Evolutionary conservation across 2,797 vertebrate species (phyloP).

Genomic region (Sebastiscus albofasciatus): DNA sequence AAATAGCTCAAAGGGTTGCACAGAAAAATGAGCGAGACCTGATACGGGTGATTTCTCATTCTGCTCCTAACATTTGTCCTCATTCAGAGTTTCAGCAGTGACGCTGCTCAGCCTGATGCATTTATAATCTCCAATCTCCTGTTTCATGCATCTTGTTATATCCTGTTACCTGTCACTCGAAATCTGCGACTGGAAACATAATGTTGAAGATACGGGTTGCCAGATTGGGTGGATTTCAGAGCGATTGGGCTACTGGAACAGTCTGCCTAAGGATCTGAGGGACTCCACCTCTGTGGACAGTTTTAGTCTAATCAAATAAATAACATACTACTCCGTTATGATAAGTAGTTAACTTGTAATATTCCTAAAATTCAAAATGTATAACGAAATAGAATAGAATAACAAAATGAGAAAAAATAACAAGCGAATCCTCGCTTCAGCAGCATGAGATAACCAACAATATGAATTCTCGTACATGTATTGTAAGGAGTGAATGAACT

Average conservation of each 20-base stretch:
- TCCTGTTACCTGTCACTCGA: constrained; percentile 10
- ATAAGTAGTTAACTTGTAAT: no score
- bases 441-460: background rate
- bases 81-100: constrained; percentile 24
- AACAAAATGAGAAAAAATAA: no score
- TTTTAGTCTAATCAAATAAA: no score
- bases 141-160: constrained; percentile 32
- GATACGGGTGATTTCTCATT: constrained; percentile 49
- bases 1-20: constrained; percentile 25
- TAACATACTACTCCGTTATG: no score
- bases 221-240: background rate
- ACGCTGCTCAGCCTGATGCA: constrained; percentile 28
- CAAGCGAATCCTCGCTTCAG: background rate
- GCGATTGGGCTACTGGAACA: background rate
- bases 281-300: no score
- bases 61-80: constrained; percentile 31
- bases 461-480: background rate
- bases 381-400: no score
- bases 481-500: background rate
- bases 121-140: constrained; percentile 31
- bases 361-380: no score
- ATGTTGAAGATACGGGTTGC: background rate
- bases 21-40: constrained; percentile 32
- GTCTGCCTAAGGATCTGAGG: no score
- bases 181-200: constrained; percentile 21